Percentiles rank a stretch among this genome's conserved stretches.
Evolutionary conservation across 2,113 vertebrate genomes (phyloP).

Genomic region (Ageneiosus marmoratus): DNA sequence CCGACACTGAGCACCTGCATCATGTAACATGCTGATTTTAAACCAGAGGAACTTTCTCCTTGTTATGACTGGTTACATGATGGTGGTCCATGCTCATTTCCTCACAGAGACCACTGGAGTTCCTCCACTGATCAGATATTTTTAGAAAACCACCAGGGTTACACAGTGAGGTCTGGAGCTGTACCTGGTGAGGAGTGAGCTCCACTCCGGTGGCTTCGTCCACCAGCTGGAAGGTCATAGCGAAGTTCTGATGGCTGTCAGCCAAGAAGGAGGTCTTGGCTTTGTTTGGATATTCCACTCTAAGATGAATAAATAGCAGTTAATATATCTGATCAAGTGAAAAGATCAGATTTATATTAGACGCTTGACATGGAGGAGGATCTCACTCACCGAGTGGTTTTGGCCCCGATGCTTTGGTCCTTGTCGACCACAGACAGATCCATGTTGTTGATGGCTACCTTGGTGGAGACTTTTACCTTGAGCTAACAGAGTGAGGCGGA

Average conservation of each 20-base stretch:
- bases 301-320: constrained; percentile 60
- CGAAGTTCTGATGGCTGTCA: constrained; percentile 97
- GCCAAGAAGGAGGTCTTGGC: constrained; percentile 87
- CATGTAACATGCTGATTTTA: background rate
- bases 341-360: too few relatives aligned
- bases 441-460: constrained; percentile 91
- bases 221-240: constrained; percentile 91
- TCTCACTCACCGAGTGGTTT: constrained; percentile 87
- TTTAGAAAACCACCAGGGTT: background rate
- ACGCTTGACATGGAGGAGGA: background rate
- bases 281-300: constrained; percentile 91
- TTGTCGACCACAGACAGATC: constrained; percentile 97
- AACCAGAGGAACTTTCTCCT: background rate
- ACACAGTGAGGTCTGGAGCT: background rate
- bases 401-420: constrained; percentile 97
- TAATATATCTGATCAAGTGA: background rate
- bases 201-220: constrained; percentile 90
- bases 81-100: background rate
- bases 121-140: background rate
- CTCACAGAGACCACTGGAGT: background rate
- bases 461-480: constrained; percentile 96
- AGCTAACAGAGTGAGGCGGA: constrained; percentile 71
- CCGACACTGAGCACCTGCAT: background rate
- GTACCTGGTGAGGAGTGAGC: constrained; percentile 95
- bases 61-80: background rate